Base-by-base conservation (phyloP, 2,113 vertebrate species). In the Dasyprocta punctata region DNA sequence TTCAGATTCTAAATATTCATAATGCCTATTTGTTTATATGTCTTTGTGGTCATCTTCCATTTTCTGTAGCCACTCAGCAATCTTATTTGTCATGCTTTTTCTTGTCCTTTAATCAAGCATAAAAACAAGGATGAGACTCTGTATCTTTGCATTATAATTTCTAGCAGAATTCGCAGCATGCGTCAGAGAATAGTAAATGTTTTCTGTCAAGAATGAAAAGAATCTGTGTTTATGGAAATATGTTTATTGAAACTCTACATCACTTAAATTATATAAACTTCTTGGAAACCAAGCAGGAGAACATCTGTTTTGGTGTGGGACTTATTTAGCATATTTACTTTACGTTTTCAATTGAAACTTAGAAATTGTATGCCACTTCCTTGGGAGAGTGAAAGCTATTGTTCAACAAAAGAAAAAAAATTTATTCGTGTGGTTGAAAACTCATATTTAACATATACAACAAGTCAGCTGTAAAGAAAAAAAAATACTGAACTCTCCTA, bases 171-270 rank as follows among this genome's bases (percentile, higher is more conserved):
- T 95, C 95, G 11, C 12, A 58, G 19, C 13, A 63, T 26, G 82
- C 47, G 95, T 81, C 44, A 96, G 92, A 19, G 6, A 26, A 82
- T 26, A 81, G 30, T 81, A 86, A 95, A 96, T 95, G 63, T 98
- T 92, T 97, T 28, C 44, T 95, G 5, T 92, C 75, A 60, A 96
- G 38, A 93, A 77, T 86, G 44, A 96, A 97, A 96, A 86, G 75
- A 89, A 94, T 93, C 90, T 95, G 44, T 91, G 67, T 94, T 96
- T 96, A 93, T 90, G 61, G 87, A 97, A 95, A 97, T 95, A 94
- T 41, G 81, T 95, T 95, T 92, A 95, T 90, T 93, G 69, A 93
- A 91, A 95, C 7, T 95, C 24, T 87, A 44, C 24, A 84, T 92
- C n/a, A 81, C 36, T 96, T 78, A 84, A 96, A 86, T 92, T 85